Evolutionary conservation across 2,888 invertebrate species (phyloP).

Genomic region (Lycophotia porphyrea): DNA sequence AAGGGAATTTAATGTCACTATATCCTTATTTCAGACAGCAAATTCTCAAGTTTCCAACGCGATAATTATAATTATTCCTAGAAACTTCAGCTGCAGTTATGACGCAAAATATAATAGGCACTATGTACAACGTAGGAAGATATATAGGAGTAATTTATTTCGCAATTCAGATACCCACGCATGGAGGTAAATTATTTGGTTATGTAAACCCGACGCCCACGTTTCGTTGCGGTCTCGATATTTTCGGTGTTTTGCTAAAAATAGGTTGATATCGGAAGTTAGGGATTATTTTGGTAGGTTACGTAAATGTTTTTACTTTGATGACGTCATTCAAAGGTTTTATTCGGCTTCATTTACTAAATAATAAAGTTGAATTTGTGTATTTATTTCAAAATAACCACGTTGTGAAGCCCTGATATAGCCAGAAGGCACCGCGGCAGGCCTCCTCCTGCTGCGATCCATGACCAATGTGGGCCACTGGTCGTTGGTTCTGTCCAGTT

Average conservation of each 20-base stretch:
- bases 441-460: too few relatives aligned
- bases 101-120: not conserved
- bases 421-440: too few relatives aligned
- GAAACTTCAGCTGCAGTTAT: slow-evolving; percentile 4
- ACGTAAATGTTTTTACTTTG: not conserved
- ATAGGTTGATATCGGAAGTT: not conserved
- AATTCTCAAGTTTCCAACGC: not conserved
- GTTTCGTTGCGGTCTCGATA: slow-evolving; percentile 28
- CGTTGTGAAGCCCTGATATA: too few relatives aligned
- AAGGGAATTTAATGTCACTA: not conserved
- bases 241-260: slow-evolving; percentile 31
- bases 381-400: too few relatives aligned
- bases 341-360: not conserved
- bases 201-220: slow-evolving; percentile 26
- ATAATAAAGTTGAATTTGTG: not conserved
- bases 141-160: slow-evolving; percentile 27
- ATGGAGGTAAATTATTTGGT: slow-evolving; percentile 36
- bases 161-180: slow-evolving; percentile 32
- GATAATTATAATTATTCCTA: not conserved
- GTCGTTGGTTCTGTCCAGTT: too few relatives aligned
- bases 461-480: too few relatives aligned
- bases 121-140: not conserved
- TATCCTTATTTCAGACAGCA: not conserved
- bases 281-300: slow-evolving; percentile 1
- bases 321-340: slow-evolving; percentile 2